These are phyloP conservation scores for Raphicerus campestris DNA, from an alignment of 2,113 vertebrate genomes.

Conservation along the genomic window DNA sequence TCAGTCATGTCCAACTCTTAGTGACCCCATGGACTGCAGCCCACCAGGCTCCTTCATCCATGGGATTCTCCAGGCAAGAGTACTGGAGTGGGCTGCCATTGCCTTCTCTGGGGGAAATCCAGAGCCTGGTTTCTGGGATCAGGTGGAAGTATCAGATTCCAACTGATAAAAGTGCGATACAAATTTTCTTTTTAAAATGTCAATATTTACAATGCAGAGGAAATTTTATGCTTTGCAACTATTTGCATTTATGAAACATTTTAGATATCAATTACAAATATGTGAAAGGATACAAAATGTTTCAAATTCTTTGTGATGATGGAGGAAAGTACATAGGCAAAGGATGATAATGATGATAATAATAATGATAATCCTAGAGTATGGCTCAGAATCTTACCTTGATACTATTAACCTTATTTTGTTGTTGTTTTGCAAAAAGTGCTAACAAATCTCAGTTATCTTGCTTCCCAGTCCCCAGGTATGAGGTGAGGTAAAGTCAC, in stretches of 20 bases:
- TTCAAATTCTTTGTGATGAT: background rate
- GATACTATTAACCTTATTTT: background rate
- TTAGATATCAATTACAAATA: background rate
- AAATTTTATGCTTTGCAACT: background rate
- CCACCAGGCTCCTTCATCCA: background rate
- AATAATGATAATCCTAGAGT: background rate
- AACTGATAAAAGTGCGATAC: background rate
- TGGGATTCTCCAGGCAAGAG: background rate
- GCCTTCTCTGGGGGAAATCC: background rate
- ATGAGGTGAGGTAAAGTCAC: too few relatives aligned
- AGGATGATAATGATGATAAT: background rate
- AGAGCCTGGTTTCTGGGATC: background rate
- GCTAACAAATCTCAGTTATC: background rate
- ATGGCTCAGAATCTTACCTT: background rate
- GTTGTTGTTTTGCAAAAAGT: background rate
- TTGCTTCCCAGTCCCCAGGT: background rate
- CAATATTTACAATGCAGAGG: background rate
- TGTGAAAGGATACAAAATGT: background rate
- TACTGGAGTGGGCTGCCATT: background rate
- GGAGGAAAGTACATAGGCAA: background rate
- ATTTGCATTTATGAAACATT: background rate
- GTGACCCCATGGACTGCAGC: rapidly evolving
- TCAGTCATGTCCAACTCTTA: background rate
- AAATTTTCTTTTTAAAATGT: background rate
- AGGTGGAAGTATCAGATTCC: background rate